Evolutionary conservation across 2,113 vertebrate species (phyloP).

Genomic region (Nannobrachium achirus): DNA sequence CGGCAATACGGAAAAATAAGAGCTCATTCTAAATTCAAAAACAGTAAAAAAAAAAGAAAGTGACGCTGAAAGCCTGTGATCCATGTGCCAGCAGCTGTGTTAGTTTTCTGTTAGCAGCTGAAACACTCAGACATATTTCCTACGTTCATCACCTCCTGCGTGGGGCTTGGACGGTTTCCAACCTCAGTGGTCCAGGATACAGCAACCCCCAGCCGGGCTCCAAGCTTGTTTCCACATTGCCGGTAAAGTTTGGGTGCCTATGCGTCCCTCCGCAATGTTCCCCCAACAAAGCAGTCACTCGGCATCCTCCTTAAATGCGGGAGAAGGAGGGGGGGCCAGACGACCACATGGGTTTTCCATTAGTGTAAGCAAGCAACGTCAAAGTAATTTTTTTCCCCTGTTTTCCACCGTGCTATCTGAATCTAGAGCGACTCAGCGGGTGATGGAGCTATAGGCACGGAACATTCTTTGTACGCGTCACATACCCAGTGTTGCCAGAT

Average conservation of each 20-base stretch:
- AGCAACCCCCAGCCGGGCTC: conserved; percentile 42
- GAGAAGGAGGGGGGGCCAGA: neutral
- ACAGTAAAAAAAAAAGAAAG: too few species aligned
- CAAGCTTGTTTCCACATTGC: conserved; percentile 63
- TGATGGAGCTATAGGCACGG: neutral
- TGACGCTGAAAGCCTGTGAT: too few species aligned
- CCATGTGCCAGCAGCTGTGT: too few species aligned
- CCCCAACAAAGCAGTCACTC: conserved; percentile 37
- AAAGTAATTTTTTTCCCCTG: neutral
- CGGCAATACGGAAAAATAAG: too few species aligned
- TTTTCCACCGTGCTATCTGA: conserved; percentile 19
- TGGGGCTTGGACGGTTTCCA: conserved; percentile 58
- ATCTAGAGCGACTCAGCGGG: neutral
- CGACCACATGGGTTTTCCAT: conserved; percentile 38
- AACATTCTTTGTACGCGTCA: too few species aligned
- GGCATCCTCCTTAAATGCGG: conserved; percentile 22
- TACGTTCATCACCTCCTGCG: conserved; percentile 61
- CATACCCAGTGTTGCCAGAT: too few species aligned
- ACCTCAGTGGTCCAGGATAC: conserved; percentile 44
- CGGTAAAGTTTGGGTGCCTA: conserved; percentile 53
- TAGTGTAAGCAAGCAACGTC: conserved; percentile 10
- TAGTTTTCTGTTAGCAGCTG: too few species aligned
- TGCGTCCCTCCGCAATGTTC: conserved; percentile 43
- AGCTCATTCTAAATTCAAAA: too few species aligned
- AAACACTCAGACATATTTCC: conserved; percentile 36